Conservation (phyloP, 92 coral and sea anemone genomes). For the Heteractis magnifica region DNA sequence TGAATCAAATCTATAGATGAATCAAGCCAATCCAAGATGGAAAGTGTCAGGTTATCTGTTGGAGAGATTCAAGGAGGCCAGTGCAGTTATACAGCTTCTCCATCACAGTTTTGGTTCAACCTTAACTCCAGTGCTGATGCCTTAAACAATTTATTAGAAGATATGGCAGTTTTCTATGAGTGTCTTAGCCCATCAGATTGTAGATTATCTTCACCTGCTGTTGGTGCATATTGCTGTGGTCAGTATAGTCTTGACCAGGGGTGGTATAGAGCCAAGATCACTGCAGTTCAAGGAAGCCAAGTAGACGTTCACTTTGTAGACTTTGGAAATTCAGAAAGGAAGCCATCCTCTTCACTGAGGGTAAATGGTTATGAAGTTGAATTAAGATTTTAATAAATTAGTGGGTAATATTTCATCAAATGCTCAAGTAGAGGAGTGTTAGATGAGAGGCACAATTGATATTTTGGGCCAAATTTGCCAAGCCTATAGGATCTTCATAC, state of each 20-base stretch:
- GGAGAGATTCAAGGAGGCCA: conserved; percentile 17
- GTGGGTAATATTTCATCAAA: no score
- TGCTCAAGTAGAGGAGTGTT: no score
- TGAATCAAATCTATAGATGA: conserved; percentile 18
- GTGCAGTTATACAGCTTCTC: conserved; percentile 20
- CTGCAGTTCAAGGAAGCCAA: conserved; percentile 21
- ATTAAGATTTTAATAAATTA: no score
- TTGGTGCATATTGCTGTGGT: conserved; percentile 53
- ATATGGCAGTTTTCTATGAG: conserved; percentile 21
- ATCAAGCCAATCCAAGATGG: conserved; percentile 6
- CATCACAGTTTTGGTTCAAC: conserved; percentile 35
- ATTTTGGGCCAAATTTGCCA: no score
- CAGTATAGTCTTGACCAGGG: conserved; percentile 57
- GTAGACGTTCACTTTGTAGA: conserved; percentile 58
- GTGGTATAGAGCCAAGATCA: conserved; percentile 85
- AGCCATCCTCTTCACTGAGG: conserved; percentile 38
- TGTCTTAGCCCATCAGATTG: conserved; percentile 18
- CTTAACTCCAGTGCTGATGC: conserved; percentile 17
- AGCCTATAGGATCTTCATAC: no score
- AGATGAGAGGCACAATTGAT: no score
- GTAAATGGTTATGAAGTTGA: not conserved
- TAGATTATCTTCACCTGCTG: conserved; percentile 8
- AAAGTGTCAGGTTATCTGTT: not conserved
- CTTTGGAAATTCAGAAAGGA: conserved; percentile 54
- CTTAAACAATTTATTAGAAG: conserved; percentile 38